Percentiles rank a stretch among this genome's conserved stretches.
phyloP scores from a whole-genome alignment of 2,113 vertebrate genomes.

The Ctenomys sociabilis region DNA sequence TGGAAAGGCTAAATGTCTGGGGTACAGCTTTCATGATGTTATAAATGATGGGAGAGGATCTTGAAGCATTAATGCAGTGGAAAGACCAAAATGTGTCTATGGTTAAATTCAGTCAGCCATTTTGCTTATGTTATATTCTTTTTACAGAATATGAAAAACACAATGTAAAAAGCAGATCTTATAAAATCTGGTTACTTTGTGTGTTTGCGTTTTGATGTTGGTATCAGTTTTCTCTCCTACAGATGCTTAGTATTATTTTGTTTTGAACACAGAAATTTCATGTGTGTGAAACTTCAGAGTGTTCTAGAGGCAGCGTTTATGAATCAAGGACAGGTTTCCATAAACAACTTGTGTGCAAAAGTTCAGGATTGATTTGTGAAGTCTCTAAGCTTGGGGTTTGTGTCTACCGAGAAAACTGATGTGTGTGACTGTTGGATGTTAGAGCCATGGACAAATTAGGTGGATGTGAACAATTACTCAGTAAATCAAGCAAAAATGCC shows the following conservation, averaged over 20 bases:
- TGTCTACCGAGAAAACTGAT: not conserved
- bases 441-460: not conserved
- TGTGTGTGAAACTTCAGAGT: not conserved
- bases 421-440: not conserved
- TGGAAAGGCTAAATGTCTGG: slow-evolving; percentile 84
- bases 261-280: slow-evolving; percentile 59
- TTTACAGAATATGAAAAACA: slow-evolving; percentile 69
- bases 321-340: not conserved
- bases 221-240: slow-evolving; percentile 56
- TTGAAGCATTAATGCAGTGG: slow-evolving; percentile 78
- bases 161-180: slow-evolving; percentile 74
- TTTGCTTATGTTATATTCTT: slow-evolving; percentile 70
- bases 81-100: slow-evolving; percentile 77
- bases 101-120: slow-evolving; percentile 63
- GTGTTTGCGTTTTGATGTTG: slow-evolving; percentile 61
- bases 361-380: not conserved
- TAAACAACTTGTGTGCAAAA: slow-evolving; percentile 3
- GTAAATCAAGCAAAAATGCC: not conserved
- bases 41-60: slow-evolving; percentile 82
- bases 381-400: not conserved
- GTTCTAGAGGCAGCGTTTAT: not conserved
- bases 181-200: slow-evolving; percentile 63
- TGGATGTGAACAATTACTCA: slow-evolving; percentile 3
- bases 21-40: slow-evolving; percentile 81
- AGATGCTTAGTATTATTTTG: slow-evolving; percentile 47